These are phyloP conservation scores for Limulus polyphemus DNA, from an alignment of 2,888 invertebrate genomes.

Conservation along the genomic window DNA sequence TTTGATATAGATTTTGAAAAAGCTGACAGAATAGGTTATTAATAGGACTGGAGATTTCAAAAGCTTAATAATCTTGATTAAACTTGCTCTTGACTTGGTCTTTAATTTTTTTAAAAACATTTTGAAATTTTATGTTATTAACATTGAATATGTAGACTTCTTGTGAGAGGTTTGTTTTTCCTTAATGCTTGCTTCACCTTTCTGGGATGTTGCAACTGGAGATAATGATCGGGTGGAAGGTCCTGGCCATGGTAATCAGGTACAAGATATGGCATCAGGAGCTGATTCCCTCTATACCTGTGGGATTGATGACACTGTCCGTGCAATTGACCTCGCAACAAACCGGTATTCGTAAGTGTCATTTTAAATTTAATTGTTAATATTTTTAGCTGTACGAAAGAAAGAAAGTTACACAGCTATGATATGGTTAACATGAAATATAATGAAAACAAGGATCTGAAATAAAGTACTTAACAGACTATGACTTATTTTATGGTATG, in stretches of 20 bases:
- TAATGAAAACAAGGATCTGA: too few species aligned
- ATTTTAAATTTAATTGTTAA: too few species aligned
- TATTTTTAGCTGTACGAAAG: too few species aligned
- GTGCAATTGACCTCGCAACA: slow-evolving; percentile 38
- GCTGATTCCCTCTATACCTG: slow-evolving; percentile 63
- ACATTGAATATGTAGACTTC: background rate
- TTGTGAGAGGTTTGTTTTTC: background rate
- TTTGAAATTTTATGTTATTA: background rate
- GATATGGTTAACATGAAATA: too few species aligned
- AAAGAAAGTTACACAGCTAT: too few species aligned
- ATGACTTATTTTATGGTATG: too few species aligned
- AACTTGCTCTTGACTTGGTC: background rate
- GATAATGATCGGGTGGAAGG: slow-evolving; percentile 68
- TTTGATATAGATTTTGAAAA: too few species aligned
- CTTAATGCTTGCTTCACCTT: slow-evolving; percentile 12
- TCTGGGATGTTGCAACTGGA: slow-evolving; percentile 45
- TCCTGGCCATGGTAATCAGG: slow-evolving; percentile 88
- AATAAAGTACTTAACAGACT: too few species aligned
- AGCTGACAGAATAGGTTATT: too few species aligned
- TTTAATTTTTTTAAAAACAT: background rate
- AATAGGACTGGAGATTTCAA: slow-evolving; percentile 55
- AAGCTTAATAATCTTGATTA: slow-evolving; percentile 29
- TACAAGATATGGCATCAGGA: slow-evolving; percentile 69
- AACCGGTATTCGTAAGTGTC: slow-evolving; percentile 47
- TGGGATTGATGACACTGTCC: slow-evolving; percentile 85